phyloP scores from a whole-genome alignment of 2,113 vertebrate genomes.

The Tauraco erythrolophus region DNA sequence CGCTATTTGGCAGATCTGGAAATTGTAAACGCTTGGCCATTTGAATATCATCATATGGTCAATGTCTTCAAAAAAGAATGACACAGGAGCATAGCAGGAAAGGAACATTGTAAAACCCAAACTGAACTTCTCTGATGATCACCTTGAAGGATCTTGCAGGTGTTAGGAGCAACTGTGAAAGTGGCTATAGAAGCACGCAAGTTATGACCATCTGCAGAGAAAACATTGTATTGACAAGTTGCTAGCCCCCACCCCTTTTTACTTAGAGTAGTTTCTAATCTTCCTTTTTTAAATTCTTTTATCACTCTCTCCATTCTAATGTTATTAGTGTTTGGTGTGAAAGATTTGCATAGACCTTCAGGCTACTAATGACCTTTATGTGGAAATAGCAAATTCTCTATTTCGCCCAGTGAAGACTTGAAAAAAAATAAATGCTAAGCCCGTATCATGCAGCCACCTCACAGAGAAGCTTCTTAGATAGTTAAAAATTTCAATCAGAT shows the following conservation, averaged over 20 bases:
- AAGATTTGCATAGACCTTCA: slow-evolving; percentile 84
- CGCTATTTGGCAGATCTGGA: slow-evolving; percentile 89
- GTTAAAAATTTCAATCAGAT: neutral
- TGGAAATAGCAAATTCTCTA: slow-evolving; percentile 47
- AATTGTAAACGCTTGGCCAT: slow-evolving; percentile 87
- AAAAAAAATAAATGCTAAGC: neutral
- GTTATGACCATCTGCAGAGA: neutral
- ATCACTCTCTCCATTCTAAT: slow-evolving; percentile 65
- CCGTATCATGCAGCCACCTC: neutral
- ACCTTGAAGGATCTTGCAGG: neutral
- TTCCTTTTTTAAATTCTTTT: slow-evolving; percentile 71
- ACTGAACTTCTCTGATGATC: neutral
- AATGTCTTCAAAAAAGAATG: slow-evolving; percentile 79
- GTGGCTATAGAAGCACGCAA: neutral
- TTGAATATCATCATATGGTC: slow-evolving; percentile 90
- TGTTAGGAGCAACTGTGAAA: neutral
- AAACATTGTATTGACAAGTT: neutral
- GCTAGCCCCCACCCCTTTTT: neutral
- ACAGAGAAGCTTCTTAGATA: neutral
- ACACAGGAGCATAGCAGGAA: slow-evolving; percentile 35
- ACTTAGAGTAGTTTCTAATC: neutral
- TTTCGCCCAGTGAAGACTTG: slow-evolving; percentile 24
- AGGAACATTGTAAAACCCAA: neutral
- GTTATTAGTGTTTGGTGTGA: slow-evolving; percentile 55
- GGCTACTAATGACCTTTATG: slow-evolving; percentile 84